These are phyloP conservation scores for Fabriciana adippe DNA, from an alignment of 2,888 invertebrate genomes.

Conservation along the genomic window DNA sequence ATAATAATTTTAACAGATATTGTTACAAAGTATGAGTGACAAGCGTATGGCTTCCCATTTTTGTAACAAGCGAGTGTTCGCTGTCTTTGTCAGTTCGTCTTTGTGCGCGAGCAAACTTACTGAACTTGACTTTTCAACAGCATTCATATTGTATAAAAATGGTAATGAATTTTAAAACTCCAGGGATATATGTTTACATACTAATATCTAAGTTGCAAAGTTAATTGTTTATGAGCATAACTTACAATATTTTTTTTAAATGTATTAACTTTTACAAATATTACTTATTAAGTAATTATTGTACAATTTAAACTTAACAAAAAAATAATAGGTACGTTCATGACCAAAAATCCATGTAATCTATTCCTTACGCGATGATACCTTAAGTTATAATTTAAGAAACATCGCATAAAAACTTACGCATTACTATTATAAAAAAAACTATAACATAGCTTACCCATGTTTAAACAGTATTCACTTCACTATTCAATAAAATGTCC, in stretches of 20 bases:
- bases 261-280: no score
- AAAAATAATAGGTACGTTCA: no score
- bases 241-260: no score
- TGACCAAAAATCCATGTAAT: no score
- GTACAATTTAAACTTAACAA: no score
- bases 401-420: no score
- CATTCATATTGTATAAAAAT: conserved; percentile 30
- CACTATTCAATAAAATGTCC: conserved; percentile 63
- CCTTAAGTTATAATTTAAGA: no score
- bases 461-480: conserved; percentile 64
- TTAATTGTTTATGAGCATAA: background rate
- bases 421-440: background rate
- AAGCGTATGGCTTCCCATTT: conserved; percentile 57
- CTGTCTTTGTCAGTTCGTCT: conserved; percentile 48
- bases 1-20: conserved; percentile 46
- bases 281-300: no score
- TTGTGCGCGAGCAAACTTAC: conserved; percentile 45
- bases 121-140: conserved; percentile 37
- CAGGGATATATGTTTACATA: conserved; percentile 13
- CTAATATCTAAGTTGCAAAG: background rate
- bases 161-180: conserved; percentile 26
- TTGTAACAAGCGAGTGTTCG: conserved; percentile 48
- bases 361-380: no score
- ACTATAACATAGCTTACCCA: conserved; percentile 61
- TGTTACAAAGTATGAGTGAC: conserved; percentile 57